These are phyloP conservation scores for Phaethornis superciliosus DNA, from an alignment of 2,113 vertebrate species.

Conservation along the genomic window DNA sequence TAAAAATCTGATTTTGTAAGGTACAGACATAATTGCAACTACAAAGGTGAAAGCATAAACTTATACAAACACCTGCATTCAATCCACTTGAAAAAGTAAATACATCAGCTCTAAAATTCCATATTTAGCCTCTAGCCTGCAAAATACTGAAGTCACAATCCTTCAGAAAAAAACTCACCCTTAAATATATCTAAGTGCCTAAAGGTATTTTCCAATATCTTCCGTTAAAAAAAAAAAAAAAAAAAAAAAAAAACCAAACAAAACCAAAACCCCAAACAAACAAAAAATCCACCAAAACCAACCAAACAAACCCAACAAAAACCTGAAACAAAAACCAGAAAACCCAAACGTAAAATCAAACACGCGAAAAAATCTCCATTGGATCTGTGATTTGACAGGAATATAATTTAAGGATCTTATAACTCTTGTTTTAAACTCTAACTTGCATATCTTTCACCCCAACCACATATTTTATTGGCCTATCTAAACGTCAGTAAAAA, in stretches of 20 bases:
- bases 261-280: background rate
- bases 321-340: background rate
- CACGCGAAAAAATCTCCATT: background rate
- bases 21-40: background rate
- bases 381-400: background rate
- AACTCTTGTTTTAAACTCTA: background rate
- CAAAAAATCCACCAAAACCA: too few relatives aligned
- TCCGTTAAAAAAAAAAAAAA: background rate
- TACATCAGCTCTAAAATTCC: background rate
- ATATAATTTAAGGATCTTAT: background rate
- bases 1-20: background rate
- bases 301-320: too few relatives aligned
- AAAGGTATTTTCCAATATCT: background rate
- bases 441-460: background rate
- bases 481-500: background rate
- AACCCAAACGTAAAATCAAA: too few relatives aligned
- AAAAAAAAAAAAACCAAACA: background rate
- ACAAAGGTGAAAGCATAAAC: slow-evolving; percentile 7
- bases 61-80: background rate
- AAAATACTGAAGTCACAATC: background rate
- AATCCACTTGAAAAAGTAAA: slow-evolving; percentile 11
- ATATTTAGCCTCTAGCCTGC: background rate
- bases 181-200: background rate
- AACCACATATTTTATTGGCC: background rate
- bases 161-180: fast-evolving